Conservation (phyloP, 2,888 invertebrate species). For the Coenonympha glycerion region DNA sequence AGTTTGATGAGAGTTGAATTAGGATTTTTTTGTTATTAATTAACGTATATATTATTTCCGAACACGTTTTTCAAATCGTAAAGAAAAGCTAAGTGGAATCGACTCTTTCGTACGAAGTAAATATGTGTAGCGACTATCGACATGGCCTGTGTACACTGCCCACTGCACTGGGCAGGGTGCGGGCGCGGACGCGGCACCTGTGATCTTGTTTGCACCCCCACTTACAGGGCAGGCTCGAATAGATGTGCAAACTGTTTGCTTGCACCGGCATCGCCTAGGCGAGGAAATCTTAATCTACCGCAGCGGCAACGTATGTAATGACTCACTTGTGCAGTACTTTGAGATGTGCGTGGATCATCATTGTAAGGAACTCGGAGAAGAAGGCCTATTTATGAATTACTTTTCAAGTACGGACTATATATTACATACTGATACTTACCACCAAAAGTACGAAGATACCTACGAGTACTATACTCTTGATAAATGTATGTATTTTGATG, state of each 20-base stretch:
- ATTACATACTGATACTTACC: too few relatives aligned
- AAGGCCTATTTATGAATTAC: too few relatives aligned
- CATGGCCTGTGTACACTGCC: constrained; percentile 57
- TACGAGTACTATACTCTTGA: too few relatives aligned
- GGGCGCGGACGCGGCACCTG: constrained; percentile 57
- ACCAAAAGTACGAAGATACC: too few relatives aligned
- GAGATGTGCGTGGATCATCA: not conserved
- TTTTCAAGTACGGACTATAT: too few relatives aligned
- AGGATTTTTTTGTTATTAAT: too few relatives aligned
- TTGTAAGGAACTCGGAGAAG: not conserved
- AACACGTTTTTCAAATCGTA: not conserved
- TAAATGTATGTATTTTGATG: too few relatives aligned
- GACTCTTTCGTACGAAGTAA: constrained; percentile 28
- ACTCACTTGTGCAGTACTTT: constrained; percentile 15
- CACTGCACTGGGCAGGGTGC: too few relatives aligned
- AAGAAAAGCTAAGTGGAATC: constrained; percentile 5
- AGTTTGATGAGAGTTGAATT: too few relatives aligned
- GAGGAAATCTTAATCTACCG: constrained; percentile 63
- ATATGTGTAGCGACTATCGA: constrained; percentile 38
- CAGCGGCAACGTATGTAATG: constrained; percentile 27
- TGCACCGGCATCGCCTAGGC: constrained; percentile 45
- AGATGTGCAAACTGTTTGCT: constrained; percentile 64
- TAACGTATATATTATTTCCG: too few relatives aligned
- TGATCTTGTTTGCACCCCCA: constrained; percentile 64
- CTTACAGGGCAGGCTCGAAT: constrained; percentile 62